Conservation (phyloP, 2,888 invertebrate genomes). For the Pediacus dermestoides region DNA sequence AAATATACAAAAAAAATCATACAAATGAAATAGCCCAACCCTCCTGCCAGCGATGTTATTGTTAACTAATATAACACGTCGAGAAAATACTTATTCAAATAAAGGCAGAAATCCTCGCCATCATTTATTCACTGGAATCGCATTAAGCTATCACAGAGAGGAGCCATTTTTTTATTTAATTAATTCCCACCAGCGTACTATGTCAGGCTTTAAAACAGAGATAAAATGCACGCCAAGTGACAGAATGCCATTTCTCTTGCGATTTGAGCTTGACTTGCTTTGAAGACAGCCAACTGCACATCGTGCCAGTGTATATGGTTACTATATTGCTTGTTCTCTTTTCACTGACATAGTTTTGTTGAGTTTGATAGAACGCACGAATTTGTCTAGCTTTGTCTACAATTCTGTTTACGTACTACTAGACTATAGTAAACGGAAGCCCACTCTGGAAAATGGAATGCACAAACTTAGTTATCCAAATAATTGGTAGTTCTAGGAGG, state of each 20-base stretch:
- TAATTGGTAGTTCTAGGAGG: too few relatives aligned
- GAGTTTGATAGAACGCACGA: conserved; percentile 27
- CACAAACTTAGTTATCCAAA: too few relatives aligned
- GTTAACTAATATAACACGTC: conserved; percentile 2
- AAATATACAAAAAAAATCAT: too few relatives aligned
- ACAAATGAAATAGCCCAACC: too few relatives aligned
- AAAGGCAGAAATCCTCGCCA: conserved; percentile 38
- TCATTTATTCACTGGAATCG: conserved; percentile 46
- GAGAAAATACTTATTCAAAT: conserved; percentile 37
- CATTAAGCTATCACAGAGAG: conserved; percentile 46
- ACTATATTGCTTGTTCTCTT: conserved; percentile 1
- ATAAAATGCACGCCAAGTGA: conserved; percentile 47
- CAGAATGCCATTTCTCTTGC: conserved; percentile 45
- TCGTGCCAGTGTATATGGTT: neutral
- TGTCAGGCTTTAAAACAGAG: conserved; percentile 48
- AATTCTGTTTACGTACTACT: too few relatives aligned
- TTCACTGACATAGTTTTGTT: conserved; percentile 15
- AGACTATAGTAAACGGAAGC: too few relatives aligned
- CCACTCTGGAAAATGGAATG: too few relatives aligned
- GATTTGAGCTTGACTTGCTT: conserved; percentile 28
- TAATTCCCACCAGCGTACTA: conserved; percentile 48
- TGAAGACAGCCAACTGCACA: conserved; percentile 10
- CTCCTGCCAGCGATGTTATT: too few relatives aligned
- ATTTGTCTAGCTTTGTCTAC: conserved; percentile 22
- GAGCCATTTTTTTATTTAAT: conserved; percentile 47